Percentiles rank a stretch among this genome's conserved stretches.
Conservation (phyloP, 2,888 invertebrate species). For the Eretmocerus hayati region DNA sequence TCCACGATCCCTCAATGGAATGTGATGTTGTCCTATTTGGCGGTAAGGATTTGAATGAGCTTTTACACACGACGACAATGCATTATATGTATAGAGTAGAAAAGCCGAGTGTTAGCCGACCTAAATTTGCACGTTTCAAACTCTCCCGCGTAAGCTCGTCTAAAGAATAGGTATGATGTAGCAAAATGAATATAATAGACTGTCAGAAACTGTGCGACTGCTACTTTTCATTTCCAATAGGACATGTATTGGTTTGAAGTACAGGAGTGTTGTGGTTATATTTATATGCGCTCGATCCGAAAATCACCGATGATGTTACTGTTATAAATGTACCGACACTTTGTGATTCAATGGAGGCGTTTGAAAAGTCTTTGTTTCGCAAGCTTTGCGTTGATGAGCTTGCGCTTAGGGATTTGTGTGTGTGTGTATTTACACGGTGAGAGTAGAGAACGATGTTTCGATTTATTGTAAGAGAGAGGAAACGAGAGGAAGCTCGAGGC, state of each 20-base stretch:
- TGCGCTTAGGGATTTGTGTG: not conserved
- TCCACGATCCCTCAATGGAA: too few relatives aligned
- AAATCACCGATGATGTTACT: constrained; percentile 12
- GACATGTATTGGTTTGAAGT: too few relatives aligned
- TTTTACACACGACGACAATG: constrained; percentile 5
- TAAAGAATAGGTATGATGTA: too few relatives aligned
- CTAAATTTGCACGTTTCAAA: constrained; percentile 23
- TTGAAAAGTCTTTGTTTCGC: not conserved
- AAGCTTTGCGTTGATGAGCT: not conserved
- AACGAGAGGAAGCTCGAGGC: not conserved
- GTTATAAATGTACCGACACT: too few relatives aligned
- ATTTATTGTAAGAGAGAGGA: not conserved
- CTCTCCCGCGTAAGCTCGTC: too few relatives aligned
- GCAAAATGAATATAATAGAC: not conserved
- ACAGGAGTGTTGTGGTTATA: constrained; percentile 10
- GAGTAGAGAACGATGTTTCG: constrained; percentile 1
- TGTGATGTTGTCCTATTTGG: too few relatives aligned
- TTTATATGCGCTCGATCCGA: constrained; percentile 8
- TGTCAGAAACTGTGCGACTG: constrained; percentile 18
- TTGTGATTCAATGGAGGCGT: too few relatives aligned
- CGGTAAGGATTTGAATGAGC: constrained; percentile 21
- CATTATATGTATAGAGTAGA: not conserved
- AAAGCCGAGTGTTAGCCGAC: constrained; percentile 23
- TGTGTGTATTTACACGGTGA: too few relatives aligned
- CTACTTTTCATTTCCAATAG: too few relatives aligned